Evolutionary conservation across 2,888 invertebrate species (phyloP).

Genomic region (Busseola fusca): DNA sequence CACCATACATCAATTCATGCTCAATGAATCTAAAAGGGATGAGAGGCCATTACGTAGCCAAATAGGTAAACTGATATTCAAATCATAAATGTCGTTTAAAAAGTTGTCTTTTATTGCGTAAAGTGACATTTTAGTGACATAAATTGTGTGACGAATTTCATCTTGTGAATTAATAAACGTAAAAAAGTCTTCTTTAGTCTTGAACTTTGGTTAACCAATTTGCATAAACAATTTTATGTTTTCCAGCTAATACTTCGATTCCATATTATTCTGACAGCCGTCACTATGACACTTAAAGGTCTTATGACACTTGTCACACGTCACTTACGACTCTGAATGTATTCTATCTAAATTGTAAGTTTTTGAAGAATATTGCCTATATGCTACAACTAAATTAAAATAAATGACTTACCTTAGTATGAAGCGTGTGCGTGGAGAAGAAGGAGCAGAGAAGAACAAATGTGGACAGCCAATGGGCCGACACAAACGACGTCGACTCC

Average conservation of each 20-base stretch:
- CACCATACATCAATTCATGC: constrained; percentile 34
- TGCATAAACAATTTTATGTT: neutral
- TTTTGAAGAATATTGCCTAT: neutral
- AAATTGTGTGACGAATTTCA: constrained; percentile 24
- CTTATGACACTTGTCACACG: neutral
- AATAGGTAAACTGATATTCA: constrained; percentile 33
- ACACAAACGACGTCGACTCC: constrained; percentile 79
- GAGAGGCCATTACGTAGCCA: constrained; percentile 14
- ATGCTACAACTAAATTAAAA: neutral
- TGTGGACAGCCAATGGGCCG: constrained; percentile 83
- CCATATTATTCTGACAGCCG: constrained; percentile 14
- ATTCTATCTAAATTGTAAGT: neutral
- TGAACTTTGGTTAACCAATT: constrained; percentile 8
- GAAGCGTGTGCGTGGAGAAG: constrained; percentile 80
- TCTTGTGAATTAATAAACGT: constrained; percentile 23
- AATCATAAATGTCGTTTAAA: constrained; percentile 18
- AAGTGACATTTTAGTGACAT: constrained; percentile 46
- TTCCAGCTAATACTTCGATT: neutral
- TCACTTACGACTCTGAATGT: neutral
- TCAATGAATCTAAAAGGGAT: constrained; percentile 38
- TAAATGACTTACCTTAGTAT: constrained; percentile 79
- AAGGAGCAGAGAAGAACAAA: constrained; percentile 82
- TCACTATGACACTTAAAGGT: constrained; percentile 7
- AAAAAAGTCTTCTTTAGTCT: constrained; percentile 6
- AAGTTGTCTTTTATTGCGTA: constrained; percentile 38